Evolutionary conservation across 2,113 vertebrate genomes (phyloP).

Genomic region (Murina feae): DNA sequence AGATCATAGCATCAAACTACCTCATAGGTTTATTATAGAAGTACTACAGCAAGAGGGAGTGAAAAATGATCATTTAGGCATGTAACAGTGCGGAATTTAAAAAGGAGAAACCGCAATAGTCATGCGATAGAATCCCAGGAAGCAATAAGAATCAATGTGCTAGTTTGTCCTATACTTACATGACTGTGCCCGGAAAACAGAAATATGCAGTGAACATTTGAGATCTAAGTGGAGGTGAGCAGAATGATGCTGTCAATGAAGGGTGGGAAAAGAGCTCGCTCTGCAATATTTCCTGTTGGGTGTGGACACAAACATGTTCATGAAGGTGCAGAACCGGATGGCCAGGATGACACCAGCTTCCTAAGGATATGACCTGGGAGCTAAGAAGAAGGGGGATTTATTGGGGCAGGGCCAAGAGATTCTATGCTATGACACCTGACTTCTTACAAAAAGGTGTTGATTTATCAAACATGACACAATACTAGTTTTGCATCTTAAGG

Average conservation of each 20-base stretch:
- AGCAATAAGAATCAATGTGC: neutral
- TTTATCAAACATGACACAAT: neutral
- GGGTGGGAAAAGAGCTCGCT: neutral
- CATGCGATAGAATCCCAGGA: neutral
- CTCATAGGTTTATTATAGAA: neutral
- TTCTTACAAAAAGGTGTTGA: neutral
- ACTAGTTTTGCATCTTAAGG: neutral
- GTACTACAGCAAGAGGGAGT: neutral
- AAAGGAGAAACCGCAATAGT: neutral
- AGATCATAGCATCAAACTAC: neutral
- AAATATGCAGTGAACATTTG: neutral
- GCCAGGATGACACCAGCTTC: neutral
- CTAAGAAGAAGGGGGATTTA: neutral
- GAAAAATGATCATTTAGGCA: neutral
- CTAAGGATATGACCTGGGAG: neutral
- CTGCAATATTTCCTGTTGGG: neutral
- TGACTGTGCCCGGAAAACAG: neutral
- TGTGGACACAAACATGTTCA: neutral
- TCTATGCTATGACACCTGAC: neutral
- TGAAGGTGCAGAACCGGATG: neutral
- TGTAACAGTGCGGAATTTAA: neutral
- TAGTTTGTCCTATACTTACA: neutral
- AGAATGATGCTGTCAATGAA: neutral
- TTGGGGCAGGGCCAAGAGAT: neutral
- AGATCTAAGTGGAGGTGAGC: neutral